These are phyloP conservation scores for Chrysochloris asiatica DNA, from an alignment of 2,113 vertebrate genomes.

Conservation along the genomic window DNA sequence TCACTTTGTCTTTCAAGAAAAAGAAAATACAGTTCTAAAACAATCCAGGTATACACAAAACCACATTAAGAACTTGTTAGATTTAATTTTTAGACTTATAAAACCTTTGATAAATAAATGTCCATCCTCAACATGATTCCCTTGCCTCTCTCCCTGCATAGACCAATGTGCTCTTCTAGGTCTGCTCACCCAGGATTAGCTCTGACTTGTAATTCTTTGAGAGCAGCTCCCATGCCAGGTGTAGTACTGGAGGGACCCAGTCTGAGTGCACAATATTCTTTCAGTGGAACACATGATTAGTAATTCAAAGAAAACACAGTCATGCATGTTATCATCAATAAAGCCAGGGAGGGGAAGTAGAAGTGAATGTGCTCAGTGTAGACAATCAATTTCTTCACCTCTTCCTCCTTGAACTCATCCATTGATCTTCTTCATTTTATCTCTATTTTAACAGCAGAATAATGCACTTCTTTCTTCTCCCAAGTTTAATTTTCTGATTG, in stretches of 20 bases:
- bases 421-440: background rate
- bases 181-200: background rate
- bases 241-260: background rate
- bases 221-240: background rate
- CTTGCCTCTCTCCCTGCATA: too few species aligned
- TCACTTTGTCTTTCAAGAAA: background rate
- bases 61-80: background rate
- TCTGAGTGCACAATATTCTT: background rate
- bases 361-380: background rate
- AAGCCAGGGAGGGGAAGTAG: background rate
- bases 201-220: background rate
- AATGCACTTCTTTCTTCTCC: background rate
- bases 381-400: background rate
- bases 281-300: background rate
- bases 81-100: background rate
- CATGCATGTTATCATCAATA: background rate
- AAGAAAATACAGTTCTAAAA: background rate
- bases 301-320: background rate
- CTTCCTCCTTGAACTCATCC: background rate
- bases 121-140: background rate
- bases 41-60: background rate
- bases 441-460: slow-evolving; percentile 37
- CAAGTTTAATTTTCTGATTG: too few species aligned
- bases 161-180: too few species aligned
- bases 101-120: background rate